Evolutionary conservation across 1,140 invertebrate species (phyloP).

Genomic region (Drosophila virilis): DNA sequence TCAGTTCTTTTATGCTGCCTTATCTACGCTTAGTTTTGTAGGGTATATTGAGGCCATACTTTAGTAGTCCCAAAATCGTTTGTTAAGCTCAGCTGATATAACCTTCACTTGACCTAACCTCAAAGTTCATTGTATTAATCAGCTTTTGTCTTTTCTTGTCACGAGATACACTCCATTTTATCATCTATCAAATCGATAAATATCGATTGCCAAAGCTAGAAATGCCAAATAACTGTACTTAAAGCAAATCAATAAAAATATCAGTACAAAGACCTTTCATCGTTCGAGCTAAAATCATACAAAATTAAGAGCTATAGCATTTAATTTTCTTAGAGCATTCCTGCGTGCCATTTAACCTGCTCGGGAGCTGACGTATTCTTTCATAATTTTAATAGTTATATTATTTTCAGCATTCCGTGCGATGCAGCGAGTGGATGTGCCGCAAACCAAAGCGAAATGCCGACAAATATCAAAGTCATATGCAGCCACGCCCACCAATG

Average conservation of each 20-base stretch:
- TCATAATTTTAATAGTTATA: slow-evolving; percentile 58
- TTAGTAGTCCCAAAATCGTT: no score
- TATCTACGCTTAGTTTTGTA: not conserved
- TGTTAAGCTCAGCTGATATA: no score
- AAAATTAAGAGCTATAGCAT: no score
- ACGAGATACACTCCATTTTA: no score
- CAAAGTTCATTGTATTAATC: not conserved
- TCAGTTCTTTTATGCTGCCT: not conserved
- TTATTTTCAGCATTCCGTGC: slow-evolving; percentile 62
- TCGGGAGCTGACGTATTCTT: not conserved
- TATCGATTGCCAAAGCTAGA: no score
- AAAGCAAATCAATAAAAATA: no score
- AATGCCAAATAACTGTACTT: no score
- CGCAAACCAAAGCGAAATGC: slow-evolving; percentile 68
- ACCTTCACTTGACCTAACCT: no score
- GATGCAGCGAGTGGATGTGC: slow-evolving; percentile 23
- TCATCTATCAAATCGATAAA: no score
- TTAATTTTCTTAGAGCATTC: slow-evolving; percentile 15
- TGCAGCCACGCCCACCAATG: slow-evolving; percentile 68
- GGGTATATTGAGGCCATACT: no score
- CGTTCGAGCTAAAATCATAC: no score
- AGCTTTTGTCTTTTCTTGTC: not conserved
- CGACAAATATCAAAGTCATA: slow-evolving; percentile 82
- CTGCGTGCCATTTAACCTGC: not conserved
- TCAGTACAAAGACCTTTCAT: no score